These are phyloP conservation scores for Glomeris marginata DNA, from an alignment of 2,888 invertebrate species.

Conservation along the genomic window DNA sequence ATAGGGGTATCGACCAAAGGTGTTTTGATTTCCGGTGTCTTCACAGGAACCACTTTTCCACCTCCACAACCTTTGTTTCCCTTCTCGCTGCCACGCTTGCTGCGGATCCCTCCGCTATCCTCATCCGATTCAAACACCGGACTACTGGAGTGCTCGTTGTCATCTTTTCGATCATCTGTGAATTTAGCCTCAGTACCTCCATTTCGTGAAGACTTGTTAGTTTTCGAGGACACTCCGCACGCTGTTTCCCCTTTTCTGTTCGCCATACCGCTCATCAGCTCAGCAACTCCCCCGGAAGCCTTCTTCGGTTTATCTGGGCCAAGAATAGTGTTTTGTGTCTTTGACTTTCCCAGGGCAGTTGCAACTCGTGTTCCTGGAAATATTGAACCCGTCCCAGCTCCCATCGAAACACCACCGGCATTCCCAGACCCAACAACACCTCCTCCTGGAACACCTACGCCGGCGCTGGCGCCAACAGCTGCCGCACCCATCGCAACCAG, in stretches of 20 bases:
- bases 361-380: conserved; percentile 7
- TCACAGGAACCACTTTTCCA: neutral
- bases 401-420: conserved; percentile 50
- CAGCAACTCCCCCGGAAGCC: conserved; percentile 13
- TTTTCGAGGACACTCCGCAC: conserved; percentile 18
- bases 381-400: neutral
- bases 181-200: conserved; percentile 35
- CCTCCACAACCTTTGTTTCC: conserved; percentile 12
- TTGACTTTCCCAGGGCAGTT: conserved; percentile 12
- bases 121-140: conserved; percentile 89
- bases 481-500: conserved; percentile 56
- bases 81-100: conserved; percentile 10
- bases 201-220: conserved; percentile 40
- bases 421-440: neutral
- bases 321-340: conserved; percentile 32
- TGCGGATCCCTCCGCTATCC: conserved; percentile 36
- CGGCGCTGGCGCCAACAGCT: conserved; percentile 7
- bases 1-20: conserved; percentile 7
- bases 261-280: conserved; percentile 35
- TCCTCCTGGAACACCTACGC: neutral
- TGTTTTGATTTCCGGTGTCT: neutral
- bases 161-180: conserved; percentile 21
- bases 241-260: too few relatives aligned
- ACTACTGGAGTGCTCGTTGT: conserved; percentile 72
- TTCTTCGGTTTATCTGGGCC: conserved; percentile 54